Conservation (phyloP, 2,888 invertebrate species). For the Acronicta aceris region DNA sequence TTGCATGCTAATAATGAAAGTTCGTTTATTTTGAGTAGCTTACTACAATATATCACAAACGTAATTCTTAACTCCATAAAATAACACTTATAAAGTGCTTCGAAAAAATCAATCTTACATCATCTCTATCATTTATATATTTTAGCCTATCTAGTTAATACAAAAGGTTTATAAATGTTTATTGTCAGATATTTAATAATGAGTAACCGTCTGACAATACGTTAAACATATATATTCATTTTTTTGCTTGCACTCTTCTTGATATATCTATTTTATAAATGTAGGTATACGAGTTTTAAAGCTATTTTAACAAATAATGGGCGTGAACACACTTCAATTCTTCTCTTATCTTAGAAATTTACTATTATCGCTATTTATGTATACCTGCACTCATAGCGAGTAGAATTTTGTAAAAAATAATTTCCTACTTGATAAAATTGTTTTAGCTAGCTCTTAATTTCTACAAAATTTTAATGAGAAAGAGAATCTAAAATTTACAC, state of each 20-base stretch:
- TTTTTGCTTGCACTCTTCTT: slow-evolving; percentile 5
- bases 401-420: no score
- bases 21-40: slow-evolving; percentile 72
- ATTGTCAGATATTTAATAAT: slow-evolving; percentile 49
- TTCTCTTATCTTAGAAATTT: not conserved
- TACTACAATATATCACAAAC: slow-evolving; percentile 79
- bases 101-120: slow-evolving; percentile 28
- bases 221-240: slow-evolving; percentile 5
- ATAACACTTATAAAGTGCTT: slow-evolving; percentile 56
- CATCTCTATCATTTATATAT: slow-evolving; percentile 18
- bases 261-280: not conserved
- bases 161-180: slow-evolving; percentile 37
- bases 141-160: slow-evolving; percentile 36
- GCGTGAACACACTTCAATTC: slow-evolving; percentile 2
- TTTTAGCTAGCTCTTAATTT: not conserved
- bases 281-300: slow-evolving; percentile 3
- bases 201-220: slow-evolving; percentile 38
- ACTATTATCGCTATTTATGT: not conserved
- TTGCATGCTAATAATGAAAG: slow-evolving; percentile 60
- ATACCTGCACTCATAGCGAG: no score
- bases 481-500: no score
- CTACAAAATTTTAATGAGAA: not conserved
- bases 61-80: slow-evolving; percentile 61
- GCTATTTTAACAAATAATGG: slow-evolving; percentile 1
- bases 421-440: no score